Conservation (phyloP, 2,888 invertebrate species). For the Brenthis hecate region DNA sequence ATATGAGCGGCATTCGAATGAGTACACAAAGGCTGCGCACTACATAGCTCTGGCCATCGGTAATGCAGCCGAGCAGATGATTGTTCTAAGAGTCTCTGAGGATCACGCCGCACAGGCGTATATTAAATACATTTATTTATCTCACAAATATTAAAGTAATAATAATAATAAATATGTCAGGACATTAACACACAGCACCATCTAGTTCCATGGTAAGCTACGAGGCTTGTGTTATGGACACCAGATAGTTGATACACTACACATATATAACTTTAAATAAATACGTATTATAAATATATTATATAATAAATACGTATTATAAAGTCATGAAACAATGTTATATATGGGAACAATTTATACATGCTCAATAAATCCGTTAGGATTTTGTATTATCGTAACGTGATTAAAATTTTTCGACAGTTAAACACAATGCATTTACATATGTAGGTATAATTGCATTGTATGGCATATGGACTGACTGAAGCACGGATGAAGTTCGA, state of each 20-base stretch:
- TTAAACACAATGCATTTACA: neutral
- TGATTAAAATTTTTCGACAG: too few relatives aligned
- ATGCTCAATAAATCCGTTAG: neutral
- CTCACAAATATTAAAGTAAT: too few relatives aligned
- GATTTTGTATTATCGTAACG: too few relatives aligned
- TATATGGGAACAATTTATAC: neutral
- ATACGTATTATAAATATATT: too few relatives aligned
- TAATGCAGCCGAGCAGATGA: conserved; percentile 60
- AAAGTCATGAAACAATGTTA: neutral
- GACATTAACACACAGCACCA: too few relatives aligned
- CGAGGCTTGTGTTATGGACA: too few relatives aligned
- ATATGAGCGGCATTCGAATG: conserved; percentile 77
- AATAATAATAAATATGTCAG: too few relatives aligned
- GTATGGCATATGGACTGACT: conserved; percentile 7
- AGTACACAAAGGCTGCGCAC: conserved; percentile 54
- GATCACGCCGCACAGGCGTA: conserved; percentile 30
- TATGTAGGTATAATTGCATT: conserved; percentile 1
- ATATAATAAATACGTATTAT: too few relatives aligned
- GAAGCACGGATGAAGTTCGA: conserved; percentile 6
- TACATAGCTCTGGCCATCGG: conserved; percentile 51
- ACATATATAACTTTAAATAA: too few relatives aligned
- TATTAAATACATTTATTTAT: neutral
- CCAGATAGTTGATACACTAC: too few relatives aligned
- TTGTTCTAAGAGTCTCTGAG: conserved; percentile 57
- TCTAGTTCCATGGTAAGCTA: too few relatives aligned